These are phyloP conservation scores for Callosobruchus maculatus DNA, from an alignment of 2,888 invertebrate genomes.

Conservation along the genomic window DNA sequence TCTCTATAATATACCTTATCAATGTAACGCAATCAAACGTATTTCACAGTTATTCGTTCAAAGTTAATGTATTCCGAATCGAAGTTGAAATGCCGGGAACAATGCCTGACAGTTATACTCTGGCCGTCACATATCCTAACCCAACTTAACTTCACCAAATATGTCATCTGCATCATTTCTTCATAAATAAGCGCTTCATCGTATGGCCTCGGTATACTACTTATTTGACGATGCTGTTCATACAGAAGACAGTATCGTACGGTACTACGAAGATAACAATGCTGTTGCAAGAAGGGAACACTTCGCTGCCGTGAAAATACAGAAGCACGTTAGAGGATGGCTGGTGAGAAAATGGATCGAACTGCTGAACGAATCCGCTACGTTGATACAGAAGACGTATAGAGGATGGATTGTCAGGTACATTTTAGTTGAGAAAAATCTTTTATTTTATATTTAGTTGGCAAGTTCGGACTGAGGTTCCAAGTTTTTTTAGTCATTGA, in stretches of 20 bases:
- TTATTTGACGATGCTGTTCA: slow-evolving; percentile 29
- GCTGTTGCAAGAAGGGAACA: background rate
- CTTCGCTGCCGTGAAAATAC: slow-evolving; percentile 40
- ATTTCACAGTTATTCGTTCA: too few species aligned
- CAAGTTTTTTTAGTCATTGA: too few species aligned
- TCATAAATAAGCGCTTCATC: background rate
- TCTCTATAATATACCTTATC: too few species aligned
- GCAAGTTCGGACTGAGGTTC: background rate
- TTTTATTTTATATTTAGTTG: too few species aligned
- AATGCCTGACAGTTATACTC: too few species aligned
- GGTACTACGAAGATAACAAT: slow-evolving; percentile 18
- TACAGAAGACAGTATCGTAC: slow-evolving; percentile 28
- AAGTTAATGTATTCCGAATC: too few species aligned
- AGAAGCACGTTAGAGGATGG: slow-evolving; percentile 39
- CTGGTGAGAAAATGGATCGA: slow-evolving; percentile 30
- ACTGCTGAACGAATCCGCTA: slow-evolving; percentile 31
- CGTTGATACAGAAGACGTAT: slow-evolving; percentile 38
- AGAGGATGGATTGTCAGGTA: slow-evolving; percentile 33
- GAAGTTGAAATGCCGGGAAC: too few species aligned
- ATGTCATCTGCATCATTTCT: background rate
- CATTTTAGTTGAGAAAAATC: background rate
- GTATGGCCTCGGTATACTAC: slow-evolving; percentile 42
- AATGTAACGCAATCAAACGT: too few species aligned
- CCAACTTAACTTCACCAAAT: background rate
- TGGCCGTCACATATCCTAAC: background rate